phyloP scores from a whole-genome alignment of 1,140 invertebrate species.

The Zeugodacus cucurbitae region DNA sequence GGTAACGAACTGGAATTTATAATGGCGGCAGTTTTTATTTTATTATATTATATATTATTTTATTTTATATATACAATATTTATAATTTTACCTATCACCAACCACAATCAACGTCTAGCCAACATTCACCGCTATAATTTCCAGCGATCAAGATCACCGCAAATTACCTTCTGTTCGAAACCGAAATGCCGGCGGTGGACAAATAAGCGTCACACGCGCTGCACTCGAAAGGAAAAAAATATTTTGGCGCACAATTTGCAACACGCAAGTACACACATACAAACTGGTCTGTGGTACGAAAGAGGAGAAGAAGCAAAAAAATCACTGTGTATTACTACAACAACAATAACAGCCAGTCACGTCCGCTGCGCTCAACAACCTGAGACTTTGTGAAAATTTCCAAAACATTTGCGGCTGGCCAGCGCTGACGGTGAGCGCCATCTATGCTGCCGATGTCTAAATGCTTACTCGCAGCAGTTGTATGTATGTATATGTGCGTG shows the following conservation, averaged over 20 bases:
- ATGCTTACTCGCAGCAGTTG: neutral
- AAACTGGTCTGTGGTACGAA: neutral
- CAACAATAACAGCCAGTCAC: neutral
- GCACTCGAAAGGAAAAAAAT: neutral
- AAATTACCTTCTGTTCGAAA: neutral
- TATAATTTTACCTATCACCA: neutral
- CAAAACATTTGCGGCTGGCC: neutral
- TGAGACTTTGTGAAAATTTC: constrained; percentile 46
- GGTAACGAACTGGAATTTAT: too few species aligned
- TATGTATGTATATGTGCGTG: neutral
- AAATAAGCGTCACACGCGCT: neutral
- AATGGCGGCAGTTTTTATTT: too few species aligned
- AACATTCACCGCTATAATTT: neutral
- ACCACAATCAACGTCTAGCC: too few species aligned
- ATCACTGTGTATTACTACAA: neutral
- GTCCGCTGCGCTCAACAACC: constrained; percentile 44
- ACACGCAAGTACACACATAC: neutral
- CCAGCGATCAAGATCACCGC: neutral
- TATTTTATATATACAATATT: too few species aligned
- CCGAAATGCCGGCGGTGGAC: neutral
- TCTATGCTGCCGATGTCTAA: too few species aligned
- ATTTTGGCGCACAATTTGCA: neutral
- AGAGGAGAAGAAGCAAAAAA: neutral
- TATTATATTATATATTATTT: too few species aligned
- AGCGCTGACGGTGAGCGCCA: neutral